Percentiles rank a stretch among this genome's conserved stretches.
These are phyloP conservation scores for Haliclystus octoradiatus DNA, from an alignment of 30 jellyfish, hydroid and myxozoan genomes.

Conservation along the genomic window DNA sequence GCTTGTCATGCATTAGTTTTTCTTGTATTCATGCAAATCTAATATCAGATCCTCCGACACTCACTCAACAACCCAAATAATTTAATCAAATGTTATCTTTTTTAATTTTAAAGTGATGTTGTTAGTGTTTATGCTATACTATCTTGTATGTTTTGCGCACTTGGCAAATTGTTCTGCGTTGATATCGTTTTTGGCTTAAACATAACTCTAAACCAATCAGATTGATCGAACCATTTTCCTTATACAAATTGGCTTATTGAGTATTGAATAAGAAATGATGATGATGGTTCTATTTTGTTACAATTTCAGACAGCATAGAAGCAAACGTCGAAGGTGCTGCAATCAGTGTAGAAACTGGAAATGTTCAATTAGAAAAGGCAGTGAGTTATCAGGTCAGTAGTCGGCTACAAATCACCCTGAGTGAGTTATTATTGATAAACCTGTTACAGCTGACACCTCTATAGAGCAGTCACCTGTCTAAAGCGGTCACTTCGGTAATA, in stretches of 20 bases:
- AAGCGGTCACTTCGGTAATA: neutral
- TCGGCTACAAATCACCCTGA: too few species aligned
- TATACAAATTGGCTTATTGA: too few species aligned
- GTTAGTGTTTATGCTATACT: too few species aligned
- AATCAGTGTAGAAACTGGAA: conserved; percentile 23
- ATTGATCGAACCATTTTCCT: too few species aligned
- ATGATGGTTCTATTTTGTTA: neutral
- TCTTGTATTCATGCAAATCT: too few species aligned
- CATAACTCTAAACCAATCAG: neutral
- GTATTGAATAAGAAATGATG: neutral
- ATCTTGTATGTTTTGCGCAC: too few species aligned
- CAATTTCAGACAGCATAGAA: conserved; percentile 11
- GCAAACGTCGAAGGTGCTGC: conserved; percentile 40
- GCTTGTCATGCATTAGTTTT: too few species aligned
- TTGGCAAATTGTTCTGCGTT: too few species aligned
- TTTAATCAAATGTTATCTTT: too few species aligned
- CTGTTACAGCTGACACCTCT: neutral
- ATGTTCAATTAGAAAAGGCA: conserved; percentile 23
- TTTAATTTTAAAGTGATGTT: too few species aligned
- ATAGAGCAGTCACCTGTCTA: conserved; percentile 1
- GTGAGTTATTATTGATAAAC: neutral
- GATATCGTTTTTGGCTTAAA: neutral
- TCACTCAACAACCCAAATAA: too few species aligned
- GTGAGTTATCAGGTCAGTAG: conserved; percentile 28
- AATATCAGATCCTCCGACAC: too few species aligned